These are phyloP conservation scores for Merodon equestris DNA, from an alignment of 2,888 invertebrate species.

Conservation along the genomic window DNA sequence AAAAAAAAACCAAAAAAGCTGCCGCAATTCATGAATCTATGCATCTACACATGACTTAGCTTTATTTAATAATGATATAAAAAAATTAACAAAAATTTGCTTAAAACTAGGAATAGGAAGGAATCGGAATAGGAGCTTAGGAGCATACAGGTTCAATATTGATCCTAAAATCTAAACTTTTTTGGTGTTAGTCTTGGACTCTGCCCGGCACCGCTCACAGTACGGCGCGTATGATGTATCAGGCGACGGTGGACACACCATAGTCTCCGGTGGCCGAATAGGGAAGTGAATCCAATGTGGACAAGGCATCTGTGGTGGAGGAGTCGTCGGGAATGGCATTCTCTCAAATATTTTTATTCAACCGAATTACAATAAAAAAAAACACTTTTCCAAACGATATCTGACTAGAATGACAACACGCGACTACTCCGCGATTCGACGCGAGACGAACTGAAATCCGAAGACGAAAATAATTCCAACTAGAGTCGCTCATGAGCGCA, in stretches of 20 bases:
- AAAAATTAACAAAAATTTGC: too few species aligned
- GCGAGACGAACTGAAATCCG: constrained; percentile 39
- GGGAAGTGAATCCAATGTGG: constrained; percentile 78
- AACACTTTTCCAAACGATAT: too few species aligned
- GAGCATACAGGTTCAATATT: too few species aligned
- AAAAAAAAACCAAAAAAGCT: background rate
- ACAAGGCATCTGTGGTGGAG: constrained; percentile 77
- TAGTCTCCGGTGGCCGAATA: constrained; percentile 70
- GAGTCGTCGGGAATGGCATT: constrained; percentile 76
- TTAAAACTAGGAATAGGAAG: too few species aligned
- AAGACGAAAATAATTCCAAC: constrained; percentile 42
- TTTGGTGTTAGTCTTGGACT: constrained; percentile 20
- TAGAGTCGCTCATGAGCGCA: constrained; percentile 14
- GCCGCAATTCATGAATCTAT: background rate
- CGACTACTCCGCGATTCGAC: constrained; percentile 50
- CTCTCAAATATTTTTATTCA: too few species aligned
- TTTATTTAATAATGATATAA: too few species aligned
- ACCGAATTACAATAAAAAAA: too few species aligned
- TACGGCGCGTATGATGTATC: constrained; percentile 36
- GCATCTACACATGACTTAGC: too few species aligned
- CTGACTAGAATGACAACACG: constrained; percentile 3
- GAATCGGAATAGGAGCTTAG: too few species aligned
- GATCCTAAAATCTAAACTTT: constrained; percentile 32
- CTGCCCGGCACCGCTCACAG: constrained; percentile 36
- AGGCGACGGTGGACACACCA: constrained; percentile 56